These are phyloP conservation scores for Euwallacea similis DNA, from an alignment of 1,140 invertebrate genomes.

Conservation along the genomic window DNA sequence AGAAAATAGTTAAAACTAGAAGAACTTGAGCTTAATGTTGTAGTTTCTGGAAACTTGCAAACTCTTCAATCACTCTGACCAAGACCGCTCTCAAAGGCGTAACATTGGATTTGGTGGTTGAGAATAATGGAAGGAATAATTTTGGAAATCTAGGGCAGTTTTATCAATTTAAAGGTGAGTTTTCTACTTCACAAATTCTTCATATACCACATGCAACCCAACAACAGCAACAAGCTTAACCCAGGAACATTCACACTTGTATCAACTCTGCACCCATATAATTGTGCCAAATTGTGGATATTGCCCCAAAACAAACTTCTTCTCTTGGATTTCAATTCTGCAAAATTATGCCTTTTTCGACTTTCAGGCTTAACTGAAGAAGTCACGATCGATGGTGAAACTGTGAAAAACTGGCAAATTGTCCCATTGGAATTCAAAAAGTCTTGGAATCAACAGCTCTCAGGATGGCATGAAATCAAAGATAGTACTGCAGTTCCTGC, in stretches of 20 bases:
- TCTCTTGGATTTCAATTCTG: no score
- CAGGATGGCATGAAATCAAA: conserved; percentile 28
- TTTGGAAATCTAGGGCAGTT: conserved; percentile 56
- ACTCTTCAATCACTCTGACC: conserved; percentile 45
- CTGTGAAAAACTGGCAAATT: conserved; percentile 57
- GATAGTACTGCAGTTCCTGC: conserved; percentile 39
- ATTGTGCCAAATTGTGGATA: no score
- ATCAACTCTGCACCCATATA: no score
- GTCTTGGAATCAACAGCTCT: conserved; percentile 48
- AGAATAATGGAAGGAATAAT: conserved; percentile 63
- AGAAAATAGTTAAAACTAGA: background rate
- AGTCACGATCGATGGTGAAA: conserved; percentile 54
- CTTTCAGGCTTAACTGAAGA: conserved; percentile 51
- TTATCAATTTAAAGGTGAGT: conserved; percentile 57
- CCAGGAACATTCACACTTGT: no score
- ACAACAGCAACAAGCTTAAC: background rate
- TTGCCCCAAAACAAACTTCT: no score
- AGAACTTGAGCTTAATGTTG: background rate
- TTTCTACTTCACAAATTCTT: background rate
- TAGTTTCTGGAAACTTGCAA: conserved; percentile 53
- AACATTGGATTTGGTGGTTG: conserved; percentile 61
- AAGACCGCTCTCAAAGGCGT: conserved; percentile 39
- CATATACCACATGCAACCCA: background rate
- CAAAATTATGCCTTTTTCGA: no score
- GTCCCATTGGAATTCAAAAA: conserved; percentile 59